Evolutionary conservation across 2,888 invertebrate species (phyloP).

Genomic region (Apamea crenata): DNA sequence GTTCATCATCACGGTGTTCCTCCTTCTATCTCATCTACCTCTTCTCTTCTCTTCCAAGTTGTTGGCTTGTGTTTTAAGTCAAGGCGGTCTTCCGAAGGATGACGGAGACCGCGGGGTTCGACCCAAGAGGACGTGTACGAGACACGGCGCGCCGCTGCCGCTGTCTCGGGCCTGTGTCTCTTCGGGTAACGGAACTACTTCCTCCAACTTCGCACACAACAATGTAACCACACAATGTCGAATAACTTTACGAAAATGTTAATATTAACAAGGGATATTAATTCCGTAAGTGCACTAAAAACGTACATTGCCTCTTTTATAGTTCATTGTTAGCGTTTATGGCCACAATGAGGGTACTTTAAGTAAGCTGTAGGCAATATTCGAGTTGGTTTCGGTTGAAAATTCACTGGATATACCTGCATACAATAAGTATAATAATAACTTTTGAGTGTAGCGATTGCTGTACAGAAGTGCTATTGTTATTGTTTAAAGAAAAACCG

Average conservation of each 20-base stretch:
- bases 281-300: conserved; percentile 56
- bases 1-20: neutral
- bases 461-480: conserved; percentile 55
- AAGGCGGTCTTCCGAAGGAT: neutral
- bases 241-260: conserved; percentile 53
- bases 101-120: neutral
- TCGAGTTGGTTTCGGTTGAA: conserved; percentile 49
- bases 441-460: conserved; percentile 50
- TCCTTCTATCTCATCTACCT: neutral
- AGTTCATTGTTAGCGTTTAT: conserved; percentile 57
- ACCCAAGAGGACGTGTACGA: neutral
- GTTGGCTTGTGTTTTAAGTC: neutral
- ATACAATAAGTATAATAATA: conserved; percentile 48
- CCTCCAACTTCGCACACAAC: conserved; percentile 6
- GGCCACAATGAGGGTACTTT: conserved; percentile 58
- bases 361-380: conserved; percentile 56
- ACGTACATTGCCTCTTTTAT: conserved; percentile 62
- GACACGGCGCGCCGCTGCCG: neutral
- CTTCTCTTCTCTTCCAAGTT: neutral
- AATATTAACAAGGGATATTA: conserved; percentile 60
- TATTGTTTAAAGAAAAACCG: conserved; percentile 20
- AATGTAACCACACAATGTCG: conserved; percentile 31
- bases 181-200: neutral
- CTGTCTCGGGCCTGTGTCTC: neutral
- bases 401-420: conserved; percentile 46